These are phyloP conservation scores for Tympanuchus pallidicinctus DNA, from an alignment of 2,113 vertebrate species.

Conservation along the genomic window DNA sequence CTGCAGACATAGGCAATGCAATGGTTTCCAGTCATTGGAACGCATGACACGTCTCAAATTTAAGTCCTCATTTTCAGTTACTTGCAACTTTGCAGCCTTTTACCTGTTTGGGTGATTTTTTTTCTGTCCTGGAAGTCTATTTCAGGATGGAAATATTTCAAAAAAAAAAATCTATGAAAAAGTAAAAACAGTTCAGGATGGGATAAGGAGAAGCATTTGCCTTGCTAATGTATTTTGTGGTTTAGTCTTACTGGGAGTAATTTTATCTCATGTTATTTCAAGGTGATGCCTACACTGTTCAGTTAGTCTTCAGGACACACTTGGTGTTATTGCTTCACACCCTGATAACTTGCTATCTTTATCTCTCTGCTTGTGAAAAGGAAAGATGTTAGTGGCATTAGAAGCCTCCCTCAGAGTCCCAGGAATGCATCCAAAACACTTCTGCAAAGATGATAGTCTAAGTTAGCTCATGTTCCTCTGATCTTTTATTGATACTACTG, in stretches of 20 bases:
- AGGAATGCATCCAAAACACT: conserved; percentile 60
- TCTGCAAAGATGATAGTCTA: conserved; percentile 29
- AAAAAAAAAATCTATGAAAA: background rate
- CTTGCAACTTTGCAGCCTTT: background rate
- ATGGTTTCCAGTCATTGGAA: background rate
- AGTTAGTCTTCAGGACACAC: conserved; percentile 58
- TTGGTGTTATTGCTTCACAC: conserved; percentile 47
- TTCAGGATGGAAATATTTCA: background rate
- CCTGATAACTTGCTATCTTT: conserved; percentile 63
- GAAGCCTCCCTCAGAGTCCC: conserved; percentile 14
- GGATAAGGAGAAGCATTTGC: background rate
- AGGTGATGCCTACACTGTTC: background rate
- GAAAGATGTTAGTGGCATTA: conserved; percentile 47
- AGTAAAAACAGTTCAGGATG: background rate
- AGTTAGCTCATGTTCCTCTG: conserved; percentile 34
- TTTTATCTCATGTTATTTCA: conserved; percentile 56
- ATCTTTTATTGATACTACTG: conserved; percentile 66
- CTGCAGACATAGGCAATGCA: background rate
- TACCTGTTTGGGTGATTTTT: background rate
- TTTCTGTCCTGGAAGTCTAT: background rate
- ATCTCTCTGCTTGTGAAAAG: conserved; percentile 58
- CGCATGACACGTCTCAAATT: background rate
- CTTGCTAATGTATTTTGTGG: background rate
- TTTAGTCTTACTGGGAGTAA: background rate
- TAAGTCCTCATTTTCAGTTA: background rate